Base-by-base conservation (phyloP, 2,113 vertebrate genomes). In the Malurus melanocephalus region DNA sequence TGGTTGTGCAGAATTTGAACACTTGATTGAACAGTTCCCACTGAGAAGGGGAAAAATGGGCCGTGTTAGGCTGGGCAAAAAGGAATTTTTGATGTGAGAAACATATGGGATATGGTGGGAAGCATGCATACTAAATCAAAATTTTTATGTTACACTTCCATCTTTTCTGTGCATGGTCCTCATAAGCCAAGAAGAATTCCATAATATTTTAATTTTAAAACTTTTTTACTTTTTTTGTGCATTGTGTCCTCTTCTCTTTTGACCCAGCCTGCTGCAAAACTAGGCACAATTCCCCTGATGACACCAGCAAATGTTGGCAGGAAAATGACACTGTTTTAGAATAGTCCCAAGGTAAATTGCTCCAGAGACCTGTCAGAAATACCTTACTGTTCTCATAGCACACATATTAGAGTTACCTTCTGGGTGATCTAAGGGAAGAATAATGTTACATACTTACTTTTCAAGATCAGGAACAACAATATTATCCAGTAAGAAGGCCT, bases 141-240 rank as follows among this genome's bases (percentile, higher is more conserved):
- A 2, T 3, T 57, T 56, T 38, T 60, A 40, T 49, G 8, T 46
- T 48, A n/a, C 0, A 0, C 2, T 56, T 8, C 5, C 57, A 2
- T 60, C 3, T 87, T 88, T 88, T 69, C 17, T 55, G 32, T 21
- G 19, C 8, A 17, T 14, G 53, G 13, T 15, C 17, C 40, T 77
- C 30, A 30, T 20, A 55, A 86, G 55, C 16, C 13, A 33, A 72
- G 57, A 52, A 9, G 6, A 56, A 55, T 43, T 4, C 5, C 9
- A 0, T 19, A 48, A 55, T 33, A 24, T 6, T 68, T 66, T 30
- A 1, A 26, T 21, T 32, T 73, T 68, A 43, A 49, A 86, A 33
- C 5, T 20, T 55, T 38, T 56, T 64, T 38, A 11, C 24, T 18
- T 82, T 76, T 43, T 45, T 26, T 33, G 5, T 69, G 7, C 27